Conservation (phyloP, 2,888 invertebrate genomes). For the Spilosoma lubricipeda region DNA sequence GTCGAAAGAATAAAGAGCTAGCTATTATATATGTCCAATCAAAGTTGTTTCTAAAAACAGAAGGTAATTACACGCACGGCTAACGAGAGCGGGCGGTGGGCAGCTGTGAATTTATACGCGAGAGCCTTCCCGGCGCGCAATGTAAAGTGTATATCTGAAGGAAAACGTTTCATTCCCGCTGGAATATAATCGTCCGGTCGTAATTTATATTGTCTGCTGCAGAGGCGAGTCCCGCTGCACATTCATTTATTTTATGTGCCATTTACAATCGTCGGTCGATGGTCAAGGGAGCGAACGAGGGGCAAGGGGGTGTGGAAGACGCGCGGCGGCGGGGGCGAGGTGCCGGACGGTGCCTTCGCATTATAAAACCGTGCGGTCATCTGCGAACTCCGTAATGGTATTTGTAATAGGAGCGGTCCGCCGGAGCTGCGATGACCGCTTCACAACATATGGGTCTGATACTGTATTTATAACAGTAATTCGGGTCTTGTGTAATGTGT, state of each 20-base stretch:
- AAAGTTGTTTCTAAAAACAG: conserved; percentile 71
- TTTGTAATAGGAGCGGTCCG: conserved; percentile 81
- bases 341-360: conserved; percentile 80
- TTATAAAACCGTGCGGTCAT: conserved; percentile 87
- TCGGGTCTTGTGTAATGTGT: conserved; percentile 53
- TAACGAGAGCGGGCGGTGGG: conserved; percentile 69
- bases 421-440: conserved; percentile 75
- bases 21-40: conserved; percentile 58
- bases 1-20: background rate
- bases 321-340: conserved; percentile 58
- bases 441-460: conserved; percentile 74
- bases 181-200: conserved; percentile 87
- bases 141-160: conserved; percentile 80
- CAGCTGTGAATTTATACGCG: conserved; percentile 62
- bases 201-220: conserved; percentile 88
- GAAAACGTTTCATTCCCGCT: conserved; percentile 85
- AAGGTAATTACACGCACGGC: conserved; percentile 76
- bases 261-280: conserved; percentile 88
- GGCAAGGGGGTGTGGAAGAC: conserved; percentile 58
- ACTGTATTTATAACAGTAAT: conserved; percentile 80
- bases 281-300: conserved; percentile 84
- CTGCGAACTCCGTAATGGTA: conserved; percentile 85
- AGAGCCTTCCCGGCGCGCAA: conserved; percentile 64
- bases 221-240: conserved; percentile 87
- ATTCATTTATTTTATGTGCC: conserved; percentile 88